phyloP scores from a whole-genome alignment of 2,113 vertebrate genomes.

The Macrotus californicus region DNA sequence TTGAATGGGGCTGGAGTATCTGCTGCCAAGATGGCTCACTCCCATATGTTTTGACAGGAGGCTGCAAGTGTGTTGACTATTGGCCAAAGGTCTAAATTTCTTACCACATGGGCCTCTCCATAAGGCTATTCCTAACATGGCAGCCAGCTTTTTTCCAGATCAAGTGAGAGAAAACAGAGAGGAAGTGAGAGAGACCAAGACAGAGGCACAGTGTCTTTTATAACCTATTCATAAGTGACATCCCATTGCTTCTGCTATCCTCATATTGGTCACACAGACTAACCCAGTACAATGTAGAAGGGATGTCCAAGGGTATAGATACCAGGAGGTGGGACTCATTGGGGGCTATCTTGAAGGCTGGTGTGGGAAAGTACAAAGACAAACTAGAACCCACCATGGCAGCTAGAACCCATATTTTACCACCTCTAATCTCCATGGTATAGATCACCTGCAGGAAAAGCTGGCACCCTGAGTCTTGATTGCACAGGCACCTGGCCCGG shows the following conservation, averaged over 20 bases:
- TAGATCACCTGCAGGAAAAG: neutral
- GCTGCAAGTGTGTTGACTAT: neutral
- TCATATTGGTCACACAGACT: neutral
- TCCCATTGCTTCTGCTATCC: neutral
- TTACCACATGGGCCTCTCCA: neutral
- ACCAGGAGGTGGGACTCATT: neutral
- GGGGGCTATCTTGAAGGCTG: neutral
- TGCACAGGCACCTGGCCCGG: neutral
- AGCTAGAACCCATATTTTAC: neutral
- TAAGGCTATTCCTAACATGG: neutral
- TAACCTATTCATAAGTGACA: neutral
- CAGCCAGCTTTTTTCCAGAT: neutral
- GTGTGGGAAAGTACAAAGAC: neutral
- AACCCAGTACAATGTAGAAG: neutral
- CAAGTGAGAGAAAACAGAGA: neutral
- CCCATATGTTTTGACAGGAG: neutral
- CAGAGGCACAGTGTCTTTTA: neutral
- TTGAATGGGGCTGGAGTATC: neutral
- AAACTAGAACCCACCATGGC: neutral
- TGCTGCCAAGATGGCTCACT: neutral
- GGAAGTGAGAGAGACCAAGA: neutral
- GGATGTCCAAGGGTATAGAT: neutral
- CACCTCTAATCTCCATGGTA: neutral
- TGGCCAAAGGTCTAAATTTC: neutral
- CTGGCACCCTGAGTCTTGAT: neutral